Evolutionary conservation across 2,797 vertebrate genomes (phyloP).

Genomic region (Heteromormyrus szaboi): DNA sequence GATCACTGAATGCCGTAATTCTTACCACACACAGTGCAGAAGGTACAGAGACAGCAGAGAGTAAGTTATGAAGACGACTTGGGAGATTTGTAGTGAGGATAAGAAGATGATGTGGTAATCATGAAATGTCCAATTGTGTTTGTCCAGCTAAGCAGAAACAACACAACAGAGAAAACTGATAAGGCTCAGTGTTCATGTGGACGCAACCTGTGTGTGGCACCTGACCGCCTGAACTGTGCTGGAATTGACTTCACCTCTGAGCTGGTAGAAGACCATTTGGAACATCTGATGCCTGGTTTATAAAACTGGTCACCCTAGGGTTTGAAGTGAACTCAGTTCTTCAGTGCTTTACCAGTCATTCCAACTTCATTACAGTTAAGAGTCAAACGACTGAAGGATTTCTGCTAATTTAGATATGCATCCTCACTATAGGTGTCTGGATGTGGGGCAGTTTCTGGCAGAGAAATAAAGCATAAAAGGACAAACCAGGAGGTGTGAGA

Average conservation of each 20-base stretch:
- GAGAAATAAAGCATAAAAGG: slow-evolving; percentile 17
- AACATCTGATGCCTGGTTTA: not conserved
- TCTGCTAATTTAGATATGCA: slow-evolving; percentile 19
- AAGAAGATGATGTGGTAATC: not conserved
- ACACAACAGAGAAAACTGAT: not conserved
- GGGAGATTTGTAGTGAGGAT: not conserved
- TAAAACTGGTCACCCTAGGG: not conserved
- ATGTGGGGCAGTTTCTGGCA: not conserved
- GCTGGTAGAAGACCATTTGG: not conserved
- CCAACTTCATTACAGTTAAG: slow-evolving; percentile 4
- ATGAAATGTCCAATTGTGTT: not conserved
- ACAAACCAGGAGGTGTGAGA: slow-evolving; percentile 42
- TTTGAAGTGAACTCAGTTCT: not conserved
- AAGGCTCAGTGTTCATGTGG: not conserved
- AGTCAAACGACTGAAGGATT: slow-evolving; percentile 22
- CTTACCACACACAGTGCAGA: not conserved
- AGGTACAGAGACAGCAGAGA: not conserved
- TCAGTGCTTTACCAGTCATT: not conserved
- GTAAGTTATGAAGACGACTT: not conserved
- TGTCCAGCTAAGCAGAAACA: not conserved
- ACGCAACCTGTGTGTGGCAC: not conserved
- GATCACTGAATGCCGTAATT: not conserved
- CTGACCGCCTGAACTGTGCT: not conserved
- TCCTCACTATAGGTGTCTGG: not conserved
- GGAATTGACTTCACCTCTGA: not conserved